phyloP scores from a whole-genome alignment of 37 sponge, comb jelly and placozoan species.

The Beroe forskalii region DNA sequence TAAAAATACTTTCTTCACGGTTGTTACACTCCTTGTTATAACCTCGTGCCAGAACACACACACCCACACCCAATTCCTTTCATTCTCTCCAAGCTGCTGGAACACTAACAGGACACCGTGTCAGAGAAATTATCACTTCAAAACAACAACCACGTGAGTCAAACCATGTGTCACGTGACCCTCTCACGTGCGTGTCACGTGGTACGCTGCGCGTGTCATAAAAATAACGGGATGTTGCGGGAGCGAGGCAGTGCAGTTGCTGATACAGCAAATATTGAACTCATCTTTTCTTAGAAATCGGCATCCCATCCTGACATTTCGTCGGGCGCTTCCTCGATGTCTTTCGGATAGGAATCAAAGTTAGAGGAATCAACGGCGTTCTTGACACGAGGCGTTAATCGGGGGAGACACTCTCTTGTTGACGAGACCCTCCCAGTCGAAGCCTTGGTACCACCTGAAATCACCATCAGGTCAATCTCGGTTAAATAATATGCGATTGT shows the following conservation, averaged over 20 bases:
- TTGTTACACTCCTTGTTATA: too few relatives aligned
- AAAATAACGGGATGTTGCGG: too few relatives aligned
- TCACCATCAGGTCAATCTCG: too few relatives aligned
- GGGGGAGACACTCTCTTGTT: conserved; percentile 80
- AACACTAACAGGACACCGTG: not conserved
- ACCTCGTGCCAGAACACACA: too few relatives aligned
- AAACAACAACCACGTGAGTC: not conserved
- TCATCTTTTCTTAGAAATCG: conserved; percentile 70
- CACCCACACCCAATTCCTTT: too few relatives aligned
- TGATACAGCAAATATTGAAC: conserved; percentile 62
- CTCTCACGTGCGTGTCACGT: not conserved
- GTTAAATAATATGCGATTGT: too few relatives aligned
- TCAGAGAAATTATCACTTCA: not conserved
- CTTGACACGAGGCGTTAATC: conserved; percentile 81
- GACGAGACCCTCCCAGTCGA: conserved; percentile 89
- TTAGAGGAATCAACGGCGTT: conserved; percentile 78
- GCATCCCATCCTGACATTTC: conserved; percentile 91
- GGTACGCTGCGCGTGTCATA: too few relatives aligned
- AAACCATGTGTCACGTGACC: not conserved
- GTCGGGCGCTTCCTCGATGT: conserved; percentile 77
- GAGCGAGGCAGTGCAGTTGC: too few relatives aligned
- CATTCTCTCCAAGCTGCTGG: too few relatives aligned
- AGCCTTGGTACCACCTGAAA: conserved; percentile 94
- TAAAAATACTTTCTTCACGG: too few relatives aligned
- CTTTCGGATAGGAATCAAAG: conserved; percentile 84